Evolutionary conservation across 1,140 invertebrate genomes (phyloP).

Genomic region (Daktulosphaira vitifoliae): DNA sequence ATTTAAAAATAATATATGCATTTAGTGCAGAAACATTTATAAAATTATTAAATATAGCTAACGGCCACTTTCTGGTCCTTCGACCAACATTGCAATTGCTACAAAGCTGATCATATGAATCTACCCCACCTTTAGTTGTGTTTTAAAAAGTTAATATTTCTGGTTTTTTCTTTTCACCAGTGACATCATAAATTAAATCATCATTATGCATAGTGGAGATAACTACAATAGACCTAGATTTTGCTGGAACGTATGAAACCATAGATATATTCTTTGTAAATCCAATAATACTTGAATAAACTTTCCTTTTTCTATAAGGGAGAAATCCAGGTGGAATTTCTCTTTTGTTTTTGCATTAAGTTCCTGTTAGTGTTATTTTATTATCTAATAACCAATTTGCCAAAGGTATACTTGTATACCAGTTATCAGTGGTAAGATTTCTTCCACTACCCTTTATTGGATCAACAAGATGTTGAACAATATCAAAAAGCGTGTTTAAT

Average conservation of each 20-base stretch:
- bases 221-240: constrained; percentile 40
- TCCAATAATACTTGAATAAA: constrained; percentile 23
- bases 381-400: constrained; percentile 39
- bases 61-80: constrained; percentile 40
- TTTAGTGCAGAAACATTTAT: background rate
- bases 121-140: constrained; percentile 43
- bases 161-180: constrained; percentile 40
- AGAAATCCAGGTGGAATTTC: constrained; percentile 24
- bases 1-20: background rate
- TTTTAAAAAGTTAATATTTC: constrained; percentile 44
- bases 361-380: constrained; percentile 39
- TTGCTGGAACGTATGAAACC: constrained; percentile 35
- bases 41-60: constrained; percentile 37
- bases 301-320: constrained; percentile 12
- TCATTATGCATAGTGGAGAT: constrained; percentile 39
- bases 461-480: constrained; percentile 32
- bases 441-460: constrained; percentile 38
- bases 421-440: constrained; percentile 43
- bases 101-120: constrained; percentile 42
- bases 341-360: constrained; percentile 43
- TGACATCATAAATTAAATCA: constrained; percentile 36
- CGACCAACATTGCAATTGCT: constrained; percentile 36
- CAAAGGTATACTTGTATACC: constrained; percentile 41
- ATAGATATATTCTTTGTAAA: constrained; percentile 22
- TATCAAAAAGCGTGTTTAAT: background rate